Evolutionary conservation across 2,113 vertebrate genomes (phyloP).

Genomic region (Pachyramphus minor): DNA sequence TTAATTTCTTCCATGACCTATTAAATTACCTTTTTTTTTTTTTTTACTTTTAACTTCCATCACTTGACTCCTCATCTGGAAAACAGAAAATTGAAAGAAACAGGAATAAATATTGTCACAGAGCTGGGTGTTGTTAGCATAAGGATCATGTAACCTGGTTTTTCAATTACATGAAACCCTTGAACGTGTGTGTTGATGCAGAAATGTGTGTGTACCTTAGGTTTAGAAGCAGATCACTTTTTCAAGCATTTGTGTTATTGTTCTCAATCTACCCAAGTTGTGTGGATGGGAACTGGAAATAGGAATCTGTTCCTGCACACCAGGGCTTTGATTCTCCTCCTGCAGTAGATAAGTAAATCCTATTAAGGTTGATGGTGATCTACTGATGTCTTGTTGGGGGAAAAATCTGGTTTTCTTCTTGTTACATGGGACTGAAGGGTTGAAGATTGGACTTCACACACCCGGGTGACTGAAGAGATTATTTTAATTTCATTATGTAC

Average conservation of each 20-base stretch:
- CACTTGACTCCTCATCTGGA: slow-evolving; percentile 4
- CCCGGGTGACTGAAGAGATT: not conserved
- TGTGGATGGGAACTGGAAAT: not conserved
- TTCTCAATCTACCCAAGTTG: not conserved
- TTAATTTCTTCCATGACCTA: slow-evolving; percentile 31
- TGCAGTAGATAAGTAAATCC: not conserved
- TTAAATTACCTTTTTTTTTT: slow-evolving; percentile 23
- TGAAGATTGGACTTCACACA: not conserved
- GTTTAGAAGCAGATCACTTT: not conserved
- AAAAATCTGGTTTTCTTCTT: not conserved
- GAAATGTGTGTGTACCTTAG: not conserved
- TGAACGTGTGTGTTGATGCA: not conserved
- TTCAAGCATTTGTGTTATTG: not conserved
- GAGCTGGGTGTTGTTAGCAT: not conserved
- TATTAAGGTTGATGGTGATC: not conserved
- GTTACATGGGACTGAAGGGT: not conserved
- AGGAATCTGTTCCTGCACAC: not conserved
- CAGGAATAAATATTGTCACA: not conserved
- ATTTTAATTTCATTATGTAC: not conserved
- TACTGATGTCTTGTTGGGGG: not conserved
- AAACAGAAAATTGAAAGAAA: slow-evolving; percentile 22
- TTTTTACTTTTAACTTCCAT: not conserved
- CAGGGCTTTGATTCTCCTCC: not conserved
- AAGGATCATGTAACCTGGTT: not conserved
- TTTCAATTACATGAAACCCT: slow-evolving; percentile 23